phyloP scores from a whole-genome alignment of 2,797 vertebrate genomes.

The Sardinella longiceps region DNA sequence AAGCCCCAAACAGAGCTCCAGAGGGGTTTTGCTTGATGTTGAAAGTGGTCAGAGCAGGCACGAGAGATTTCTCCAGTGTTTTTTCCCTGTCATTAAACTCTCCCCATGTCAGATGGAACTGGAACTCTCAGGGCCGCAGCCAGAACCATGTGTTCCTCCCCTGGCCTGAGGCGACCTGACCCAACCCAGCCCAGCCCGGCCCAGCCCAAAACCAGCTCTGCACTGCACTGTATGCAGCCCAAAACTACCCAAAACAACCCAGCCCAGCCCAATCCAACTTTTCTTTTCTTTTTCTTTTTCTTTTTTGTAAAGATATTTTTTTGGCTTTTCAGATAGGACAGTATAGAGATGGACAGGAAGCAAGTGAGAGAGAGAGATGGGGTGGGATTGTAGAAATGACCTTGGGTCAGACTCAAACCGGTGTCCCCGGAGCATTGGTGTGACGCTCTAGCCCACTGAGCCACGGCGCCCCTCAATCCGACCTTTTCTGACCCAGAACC shows the following conservation, averaged over 20 bases:
- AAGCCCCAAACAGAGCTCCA: conserved; percentile 73
- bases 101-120: conserved; percentile 75
- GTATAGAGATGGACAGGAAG: no score
- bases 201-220: not conserved
- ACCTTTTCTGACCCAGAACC: not conserved
- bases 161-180: conserved; percentile 42
- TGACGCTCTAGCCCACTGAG: no score
- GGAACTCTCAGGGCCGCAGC: conserved; percentile 51
- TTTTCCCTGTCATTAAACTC: conserved; percentile 82
- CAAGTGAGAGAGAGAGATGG: no score
- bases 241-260: no score
- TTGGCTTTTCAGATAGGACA: no score
- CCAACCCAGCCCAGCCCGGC: conserved; percentile 31
- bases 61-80: conserved; percentile 59
- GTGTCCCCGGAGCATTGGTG: no score
- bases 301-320: no score
- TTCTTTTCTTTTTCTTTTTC: no score
- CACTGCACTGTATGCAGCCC: no score
- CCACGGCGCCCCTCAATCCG: no score
- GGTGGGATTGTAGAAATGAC: no score
- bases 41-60: conserved; percentile 67
- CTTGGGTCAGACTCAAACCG: no score
- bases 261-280: not conserved
- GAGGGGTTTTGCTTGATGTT: conserved; percentile 63
- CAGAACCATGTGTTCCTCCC: conserved; percentile 47